phyloP scores from a whole-genome alignment of 2,888 invertebrate genomes.

The Hirtodrosophila confusa region DNA sequence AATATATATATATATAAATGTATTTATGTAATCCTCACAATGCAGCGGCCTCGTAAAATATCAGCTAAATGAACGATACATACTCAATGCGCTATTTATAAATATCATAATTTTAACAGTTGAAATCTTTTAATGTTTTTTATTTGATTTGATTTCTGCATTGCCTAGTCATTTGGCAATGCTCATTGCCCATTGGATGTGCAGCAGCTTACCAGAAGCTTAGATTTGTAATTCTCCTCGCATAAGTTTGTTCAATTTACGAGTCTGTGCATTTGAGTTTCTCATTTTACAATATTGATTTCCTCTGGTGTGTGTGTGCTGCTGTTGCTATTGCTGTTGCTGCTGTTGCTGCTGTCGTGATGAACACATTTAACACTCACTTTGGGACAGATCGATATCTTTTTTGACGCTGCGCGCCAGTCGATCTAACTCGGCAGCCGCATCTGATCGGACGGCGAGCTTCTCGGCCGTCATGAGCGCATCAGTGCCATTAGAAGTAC shows the following conservation, averaged over 20 bases:
- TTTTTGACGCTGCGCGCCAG: slow-evolving; percentile 88
- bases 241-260: slow-evolving; percentile 1
- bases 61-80: slow-evolving; percentile 22
- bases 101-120: slow-evolving; percentile 12
- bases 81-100: slow-evolving; percentile 11
- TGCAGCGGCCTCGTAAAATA: slow-evolving; percentile 15
- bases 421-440: slow-evolving; percentile 96
- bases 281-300: background rate
- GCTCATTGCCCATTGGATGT: slow-evolving; percentile 39
- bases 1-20: slow-evolving; percentile 6
- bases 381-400: slow-evolving; percentile 84
- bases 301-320: slow-evolving; percentile 10
- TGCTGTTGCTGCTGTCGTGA: slow-evolving; percentile 7
- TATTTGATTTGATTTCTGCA: background rate
- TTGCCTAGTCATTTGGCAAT: slow-evolving; percentile 15
- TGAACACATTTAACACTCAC: slow-evolving; percentile 80
- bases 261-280: slow-evolving; percentile 17
- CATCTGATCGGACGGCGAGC: slow-evolving; percentile 92
- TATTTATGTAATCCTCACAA: slow-evolving; percentile 20
- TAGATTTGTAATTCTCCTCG: slow-evolving; percentile 1
- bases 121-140: slow-evolving; percentile 1
- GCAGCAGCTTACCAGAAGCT: slow-evolving; percentile 20
- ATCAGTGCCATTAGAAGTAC: slow-evolving; percentile 82
- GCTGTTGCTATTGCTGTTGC: slow-evolving; percentile 14
- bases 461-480: slow-evolving; percentile 86